A percentile compares a stretch with the other conserved stretches of the same genome.
Conservation (phyloP, 2,888 invertebrate genomes). For the Anaspis maculata region DNA sequence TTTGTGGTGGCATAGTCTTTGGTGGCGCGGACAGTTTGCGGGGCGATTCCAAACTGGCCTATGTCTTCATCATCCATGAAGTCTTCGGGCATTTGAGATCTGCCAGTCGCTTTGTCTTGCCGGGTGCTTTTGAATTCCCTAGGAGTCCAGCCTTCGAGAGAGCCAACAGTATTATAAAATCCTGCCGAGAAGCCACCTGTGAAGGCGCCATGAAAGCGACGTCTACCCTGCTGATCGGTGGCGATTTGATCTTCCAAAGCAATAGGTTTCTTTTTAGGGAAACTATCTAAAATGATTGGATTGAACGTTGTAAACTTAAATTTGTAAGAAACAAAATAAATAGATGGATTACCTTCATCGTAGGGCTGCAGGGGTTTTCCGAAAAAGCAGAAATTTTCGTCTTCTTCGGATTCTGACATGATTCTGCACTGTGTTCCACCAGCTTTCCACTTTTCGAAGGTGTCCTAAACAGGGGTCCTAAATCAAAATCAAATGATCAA, state of each 20-base stretch:
- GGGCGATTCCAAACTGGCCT: slow-evolving; percentile 92
- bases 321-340: no score
- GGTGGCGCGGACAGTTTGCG: slow-evolving; percentile 72
- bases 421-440: background rate
- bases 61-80: slow-evolving; percentile 99
- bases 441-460: no score
- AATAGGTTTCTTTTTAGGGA: slow-evolving; percentile 72
- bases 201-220: slow-evolving; percentile 97
- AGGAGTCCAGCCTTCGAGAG: slow-evolving; percentile 92
- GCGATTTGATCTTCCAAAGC: slow-evolving; percentile 81
- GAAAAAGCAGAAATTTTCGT: slow-evolving; percentile 60
- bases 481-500: no score
- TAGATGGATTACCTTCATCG: slow-evolving; percentile 68
- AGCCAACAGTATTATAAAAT: slow-evolving; percentile 93
- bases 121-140: slow-evolving; percentile 85
- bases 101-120: slow-evolving; percentile 52
- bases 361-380: slow-evolving; percentile 75
- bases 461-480: no score
- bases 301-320: no score
- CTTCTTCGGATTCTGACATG: slow-evolving; percentile 49
- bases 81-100: slow-evolving; percentile 72
- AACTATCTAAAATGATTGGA: slow-evolving; percentile 53
- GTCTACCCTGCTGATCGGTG: slow-evolving; percentile 77
- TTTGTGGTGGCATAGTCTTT: slow-evolving; percentile 59
- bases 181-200: slow-evolving; percentile 97